These are phyloP conservation scores for Melanerpes formicivorus DNA, from an alignment of 2,113 vertebrate species.

Conservation along the genomic window DNA sequence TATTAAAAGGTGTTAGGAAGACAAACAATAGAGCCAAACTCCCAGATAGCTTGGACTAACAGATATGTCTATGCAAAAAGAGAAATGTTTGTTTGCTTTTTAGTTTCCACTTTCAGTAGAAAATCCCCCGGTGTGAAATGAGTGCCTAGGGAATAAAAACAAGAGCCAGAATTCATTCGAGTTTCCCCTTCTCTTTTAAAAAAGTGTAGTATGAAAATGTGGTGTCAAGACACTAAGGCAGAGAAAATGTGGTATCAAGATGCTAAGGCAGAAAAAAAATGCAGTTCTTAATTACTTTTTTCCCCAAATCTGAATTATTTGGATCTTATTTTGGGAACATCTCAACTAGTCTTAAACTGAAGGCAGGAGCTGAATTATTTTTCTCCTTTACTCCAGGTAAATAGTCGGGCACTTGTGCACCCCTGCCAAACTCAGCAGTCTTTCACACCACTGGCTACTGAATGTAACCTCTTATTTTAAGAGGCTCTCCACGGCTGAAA, in stretches of 20 bases:
- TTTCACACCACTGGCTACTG: not conserved
- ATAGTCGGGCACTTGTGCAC: not conserved
- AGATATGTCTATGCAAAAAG: not conserved
- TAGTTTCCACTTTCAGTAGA: slow-evolving; percentile 16
- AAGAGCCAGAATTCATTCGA: not conserved
- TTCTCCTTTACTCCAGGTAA: not conserved
- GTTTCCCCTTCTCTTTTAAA: not conserved
- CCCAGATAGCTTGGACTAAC: not conserved
- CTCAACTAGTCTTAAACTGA: not conserved
- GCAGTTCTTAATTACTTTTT: not conserved
- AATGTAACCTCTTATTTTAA: not conserved
- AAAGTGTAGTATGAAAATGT: not conserved
- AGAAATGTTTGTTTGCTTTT: not conserved
- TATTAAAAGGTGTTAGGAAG: slow-evolving; percentile 32
- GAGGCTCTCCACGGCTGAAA: not conserved
- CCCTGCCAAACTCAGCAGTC: not conserved
- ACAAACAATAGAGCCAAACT: slow-evolving; percentile 36
- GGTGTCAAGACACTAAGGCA: not conserved
- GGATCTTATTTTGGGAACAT: not conserved
- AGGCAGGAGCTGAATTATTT: not conserved
- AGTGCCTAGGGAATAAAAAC: not conserved
- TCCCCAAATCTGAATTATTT: not conserved
- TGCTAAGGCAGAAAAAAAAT: too few species aligned
- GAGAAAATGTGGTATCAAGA: not conserved
- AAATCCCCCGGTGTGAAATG: not conserved